Evolutionary conservation across 2,797 vertebrate genomes (phyloP), one percentile per base, ranked within the genome.

Genomic region (Sarcoramphus papa): DNA sequence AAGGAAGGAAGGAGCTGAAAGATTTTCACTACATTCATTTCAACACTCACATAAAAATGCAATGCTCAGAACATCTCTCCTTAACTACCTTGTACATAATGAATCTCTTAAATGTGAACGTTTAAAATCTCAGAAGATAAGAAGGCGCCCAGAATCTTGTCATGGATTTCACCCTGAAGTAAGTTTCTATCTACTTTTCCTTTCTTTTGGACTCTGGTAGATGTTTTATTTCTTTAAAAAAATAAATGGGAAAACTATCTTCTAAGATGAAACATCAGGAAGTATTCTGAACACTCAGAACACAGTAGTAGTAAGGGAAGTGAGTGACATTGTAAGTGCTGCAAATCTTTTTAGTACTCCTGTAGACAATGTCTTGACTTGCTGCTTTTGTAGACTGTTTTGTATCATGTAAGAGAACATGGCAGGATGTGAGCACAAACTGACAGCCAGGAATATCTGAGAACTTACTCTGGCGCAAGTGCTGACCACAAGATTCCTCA

Each of bases 141-240:
- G 99, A 97, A 98, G 99, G 92, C 99, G 99, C 27, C 99, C 99
- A 33, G 99, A 99, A 96, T 99, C 99, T 64, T 99, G 99, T 97
- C 99, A 99, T 81, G 99, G 99, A 90, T 99, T 99, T 96, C 99
- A 99, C 95, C 99, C 99, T 37, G 99, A 99, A 98, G 99, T 99
- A 97, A 96, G 97, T 97, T 53, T 60, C 45, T 79, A 8, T 43
- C 30, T 82, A 5, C 6, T 88, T 54, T 88, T 65, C 4, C 31
- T 68, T 92, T 63, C 22, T 65, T 85, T 95, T 9, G 1, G 8
- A 25, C 27, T 43, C 28, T 45, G 31, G 7, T 64, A 85, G 33
- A 5, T 37, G 15, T 53, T 65, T 81, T 51, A 50, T 62, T 76
- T 78, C 23, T 65, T 60, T 24, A 14, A 62, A 70, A 86, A 40